Percentiles rank a stretch among this genome's conserved stretches.
Conservation (phyloP, 2,113 vertebrate genomes). For the Strix uralensis region DNA sequence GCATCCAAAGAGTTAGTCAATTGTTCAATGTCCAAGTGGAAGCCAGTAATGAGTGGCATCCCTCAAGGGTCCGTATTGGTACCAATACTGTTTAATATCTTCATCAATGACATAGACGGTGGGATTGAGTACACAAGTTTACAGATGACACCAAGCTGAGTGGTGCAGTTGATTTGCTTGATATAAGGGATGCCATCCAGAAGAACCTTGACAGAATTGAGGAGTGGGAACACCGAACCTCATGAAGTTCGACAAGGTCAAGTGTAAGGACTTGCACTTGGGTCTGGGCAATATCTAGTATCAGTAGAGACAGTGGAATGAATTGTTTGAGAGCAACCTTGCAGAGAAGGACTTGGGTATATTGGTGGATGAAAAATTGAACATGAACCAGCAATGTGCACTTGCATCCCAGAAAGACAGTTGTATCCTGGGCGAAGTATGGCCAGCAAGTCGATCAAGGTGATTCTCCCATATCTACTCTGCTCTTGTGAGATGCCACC, state of each 20-base stretch:
- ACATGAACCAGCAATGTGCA: background rate
- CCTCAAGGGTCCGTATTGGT: background rate
- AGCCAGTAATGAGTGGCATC: background rate
- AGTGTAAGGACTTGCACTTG: background rate
- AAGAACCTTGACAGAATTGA: background rate
- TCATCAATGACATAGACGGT: background rate
- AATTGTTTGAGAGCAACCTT: background rate
- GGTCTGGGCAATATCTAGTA: no score
- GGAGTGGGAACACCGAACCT: background rate
- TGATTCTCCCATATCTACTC: background rate
- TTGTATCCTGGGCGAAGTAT: rapidly evolving
- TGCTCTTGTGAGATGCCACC: background rate
- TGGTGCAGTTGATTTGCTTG: background rate
- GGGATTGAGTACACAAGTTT: background rate
- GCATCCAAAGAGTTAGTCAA: background rate
- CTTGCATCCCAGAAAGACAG: background rate
- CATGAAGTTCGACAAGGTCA: background rate
- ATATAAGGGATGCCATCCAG: background rate
- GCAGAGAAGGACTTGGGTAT: background rate
- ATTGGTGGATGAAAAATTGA: background rate
- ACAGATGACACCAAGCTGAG: background rate
- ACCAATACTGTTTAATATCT: background rate
- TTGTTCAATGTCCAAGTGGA: background rate
- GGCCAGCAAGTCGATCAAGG: background rate
- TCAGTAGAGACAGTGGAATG: background rate